A percentile compares a stretch with the other conserved stretches of the same genome.
Evolutionary conservation across 2,113 vertebrate species (phyloP).

Genomic region (Xenopus laevis): DNA sequence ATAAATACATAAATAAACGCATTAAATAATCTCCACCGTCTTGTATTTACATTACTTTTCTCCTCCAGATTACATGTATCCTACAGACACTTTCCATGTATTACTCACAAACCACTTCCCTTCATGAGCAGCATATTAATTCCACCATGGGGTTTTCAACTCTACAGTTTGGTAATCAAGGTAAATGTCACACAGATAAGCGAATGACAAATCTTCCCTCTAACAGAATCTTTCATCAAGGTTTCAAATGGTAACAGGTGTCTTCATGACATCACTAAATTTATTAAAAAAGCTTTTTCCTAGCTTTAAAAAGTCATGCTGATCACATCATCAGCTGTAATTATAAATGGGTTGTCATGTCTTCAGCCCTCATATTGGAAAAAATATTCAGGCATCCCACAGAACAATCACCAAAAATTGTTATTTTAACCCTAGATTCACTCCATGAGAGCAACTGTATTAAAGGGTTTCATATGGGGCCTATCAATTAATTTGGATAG

Average conservation of each 20-base stretch:
- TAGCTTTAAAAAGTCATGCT: constrained; percentile 17
- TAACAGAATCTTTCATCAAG: constrained; percentile 35
- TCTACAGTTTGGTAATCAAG: constrained; percentile 2
- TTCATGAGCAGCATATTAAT: constrained; percentile 30
- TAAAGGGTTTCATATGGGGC: not conserved
- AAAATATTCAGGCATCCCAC: constrained; percentile 12
- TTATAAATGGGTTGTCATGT: constrained; percentile 41
- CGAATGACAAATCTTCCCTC: constrained; percentile 30
- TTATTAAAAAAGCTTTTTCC: constrained; percentile 22
- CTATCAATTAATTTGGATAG: not conserved
- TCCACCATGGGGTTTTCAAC: not conserved
- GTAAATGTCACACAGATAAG: constrained; percentile 44
- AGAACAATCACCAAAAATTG: not conserved
- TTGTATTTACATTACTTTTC: no score
- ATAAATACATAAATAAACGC: no score
- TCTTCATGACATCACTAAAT: constrained; percentile 34
- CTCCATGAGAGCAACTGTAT: not conserved
- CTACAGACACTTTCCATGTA: not conserved
- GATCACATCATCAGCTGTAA: constrained; percentile 35
- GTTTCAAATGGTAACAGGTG: constrained; percentile 42
- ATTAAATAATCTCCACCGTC: no score
- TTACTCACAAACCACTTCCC: constrained; percentile 3
- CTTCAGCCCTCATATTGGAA: constrained; percentile 25
- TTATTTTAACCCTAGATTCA: constrained; percentile 9
- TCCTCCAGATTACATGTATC: not conserved